Base-by-base conservation (phyloP, 1,140 invertebrate genomes). In the Coenobita brevimanus region DNA sequence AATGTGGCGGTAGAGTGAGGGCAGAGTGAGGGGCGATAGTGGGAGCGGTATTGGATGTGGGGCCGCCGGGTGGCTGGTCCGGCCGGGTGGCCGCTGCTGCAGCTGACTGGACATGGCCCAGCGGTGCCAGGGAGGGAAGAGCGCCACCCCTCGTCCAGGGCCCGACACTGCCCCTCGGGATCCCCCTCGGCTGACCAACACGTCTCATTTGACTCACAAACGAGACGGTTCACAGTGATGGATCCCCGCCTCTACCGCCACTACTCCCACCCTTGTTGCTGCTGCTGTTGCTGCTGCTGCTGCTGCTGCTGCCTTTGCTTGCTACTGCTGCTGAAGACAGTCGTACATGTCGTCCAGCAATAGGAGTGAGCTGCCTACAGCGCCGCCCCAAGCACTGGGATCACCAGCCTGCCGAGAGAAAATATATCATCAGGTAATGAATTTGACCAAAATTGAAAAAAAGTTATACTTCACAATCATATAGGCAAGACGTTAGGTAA, bases 171-270 rank as follows among this genome's bases (percentile, higher is more conserved):
- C 85, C 76, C 67, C 64, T 60, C 50, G 76, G 85, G 76, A 67
- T 46, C 38, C 85, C 85, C 78, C 67, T 50, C 85, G 67, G 85
- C 76, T 87, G 76, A 71, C 76, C 85, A 87, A 87, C 85, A 80
- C 85, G 76, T 87, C 75, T 87, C 85, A 87, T 87, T 87, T 87
- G 85, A 87, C 62, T 87, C 85, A 80, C 85, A 87, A 87, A 87
- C 85, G 85, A 87, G 85, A 87, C 76, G 76, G 85, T 87, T 87
- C 85, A 73, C 85, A 54, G 57, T 87, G 85, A 87, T 87, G 85
- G 85, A 87, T 87, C 76, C 76, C 76, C 62, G 30, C 73, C 30
- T 36, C 43, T 24, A 46, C 76, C 24, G 60, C 36, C 84, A n/a
- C 71, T 30, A 21, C 75, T 33, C 36, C 21, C 83, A 27, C 73